phyloP scores from a whole-genome alignment of 2,797 vertebrate genomes.

The Caiman crocodilus region DNA sequence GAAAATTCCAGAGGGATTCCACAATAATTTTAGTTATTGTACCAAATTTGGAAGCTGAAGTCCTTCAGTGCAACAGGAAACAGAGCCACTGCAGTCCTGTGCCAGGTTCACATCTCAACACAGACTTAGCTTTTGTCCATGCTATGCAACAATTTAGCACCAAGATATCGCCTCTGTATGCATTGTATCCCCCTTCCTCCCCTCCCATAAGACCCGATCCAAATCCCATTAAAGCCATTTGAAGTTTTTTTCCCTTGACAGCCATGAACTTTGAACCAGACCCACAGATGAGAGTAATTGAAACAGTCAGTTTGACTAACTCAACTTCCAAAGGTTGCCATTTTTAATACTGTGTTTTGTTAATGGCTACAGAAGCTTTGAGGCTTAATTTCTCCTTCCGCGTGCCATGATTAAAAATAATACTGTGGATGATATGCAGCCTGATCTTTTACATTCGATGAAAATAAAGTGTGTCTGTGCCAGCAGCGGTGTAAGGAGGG shows the following conservation, averaged over 20 bases:
- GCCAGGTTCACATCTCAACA: background rate
- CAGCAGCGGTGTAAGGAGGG: background rate
- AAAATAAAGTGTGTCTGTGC: background rate
- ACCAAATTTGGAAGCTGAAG: background rate
- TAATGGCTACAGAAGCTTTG: background rate
- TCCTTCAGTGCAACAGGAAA: fast-evolving
- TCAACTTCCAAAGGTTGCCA: background rate
- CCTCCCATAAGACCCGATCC: background rate
- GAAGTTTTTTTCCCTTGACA: background rate
- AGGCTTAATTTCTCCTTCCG: background rate
- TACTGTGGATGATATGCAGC: background rate
- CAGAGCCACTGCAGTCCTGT: background rate
- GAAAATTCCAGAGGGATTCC: background rate
- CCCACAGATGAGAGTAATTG: background rate
- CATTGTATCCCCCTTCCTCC: fast-evolving
- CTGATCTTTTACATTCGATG: background rate
- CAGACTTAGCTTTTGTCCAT: background rate
- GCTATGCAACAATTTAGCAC: background rate
- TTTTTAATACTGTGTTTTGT: background rate
- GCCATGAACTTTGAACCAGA: background rate
- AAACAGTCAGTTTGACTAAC: background rate
- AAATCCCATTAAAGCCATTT: background rate
- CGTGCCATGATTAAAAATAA: conserved; percentile 1
- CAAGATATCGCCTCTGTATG: fast-evolving
- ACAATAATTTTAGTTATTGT: background rate